These are phyloP conservation scores for Euwallacea fornicatus DNA, from an alignment of 1,140 invertebrate genomes.

Conservation along the genomic window DNA sequence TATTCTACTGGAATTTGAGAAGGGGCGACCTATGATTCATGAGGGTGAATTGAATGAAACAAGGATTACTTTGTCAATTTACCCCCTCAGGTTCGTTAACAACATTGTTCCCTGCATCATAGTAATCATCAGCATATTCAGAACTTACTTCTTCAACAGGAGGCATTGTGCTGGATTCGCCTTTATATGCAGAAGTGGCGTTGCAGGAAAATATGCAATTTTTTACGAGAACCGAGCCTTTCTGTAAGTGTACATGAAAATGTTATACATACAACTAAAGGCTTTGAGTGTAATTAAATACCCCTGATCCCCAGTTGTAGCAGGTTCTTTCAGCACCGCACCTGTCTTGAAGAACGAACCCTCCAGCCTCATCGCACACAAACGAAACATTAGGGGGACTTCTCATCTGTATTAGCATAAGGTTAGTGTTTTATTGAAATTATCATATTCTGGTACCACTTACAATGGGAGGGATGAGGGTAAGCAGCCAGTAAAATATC, in stretches of 20 bases:
- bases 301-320: conserved; percentile 58
- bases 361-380: conserved; percentile 66
- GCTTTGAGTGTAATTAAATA: not conserved
- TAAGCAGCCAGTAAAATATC: conserved; percentile 66
- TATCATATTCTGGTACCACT: conserved; percentile 40
- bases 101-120: conserved; percentile 38
- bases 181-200: conserved; percentile 51
- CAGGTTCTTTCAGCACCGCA: conserved; percentile 65
- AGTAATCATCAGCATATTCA: conserved; percentile 50
- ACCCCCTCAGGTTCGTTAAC: conserved; percentile 31
- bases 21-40: conserved; percentile 14
- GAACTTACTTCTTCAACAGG: conserved; percentile 45
- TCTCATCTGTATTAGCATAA: conserved; percentile 52
- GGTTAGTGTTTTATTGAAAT: not conserved
- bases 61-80: not conserved
- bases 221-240: conserved; percentile 57
- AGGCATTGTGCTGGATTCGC: conserved; percentile 33
- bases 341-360: conserved; percentile 68
- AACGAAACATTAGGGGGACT: conserved; percentile 65
- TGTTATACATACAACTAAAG: not conserved
- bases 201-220: conserved; percentile 64
- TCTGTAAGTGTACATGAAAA: conserved; percentile 42
- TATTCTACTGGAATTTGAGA: conserved; percentile 13
- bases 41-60: conserved; percentile 9
- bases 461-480: conserved; percentile 65